Percentiles rank a stretch among this genome's conserved stretches.
Evolutionary conservation across 2,797 vertebrate species (phyloP).

Genomic region (Hybognathus amarus): DNA sequence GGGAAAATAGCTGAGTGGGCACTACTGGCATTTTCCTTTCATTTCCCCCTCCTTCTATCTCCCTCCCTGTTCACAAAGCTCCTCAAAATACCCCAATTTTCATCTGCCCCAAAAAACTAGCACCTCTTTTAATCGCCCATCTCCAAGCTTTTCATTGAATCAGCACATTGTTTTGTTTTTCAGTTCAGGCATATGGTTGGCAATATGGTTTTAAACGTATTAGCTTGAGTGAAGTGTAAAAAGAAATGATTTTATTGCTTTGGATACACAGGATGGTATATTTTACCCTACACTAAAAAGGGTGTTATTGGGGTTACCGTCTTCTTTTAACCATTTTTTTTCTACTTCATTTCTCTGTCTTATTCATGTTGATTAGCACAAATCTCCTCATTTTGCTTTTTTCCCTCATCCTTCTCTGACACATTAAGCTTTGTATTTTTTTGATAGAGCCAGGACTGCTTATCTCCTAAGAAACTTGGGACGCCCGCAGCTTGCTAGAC

Average conservation of each 20-base stretch:
- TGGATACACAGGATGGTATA: background rate
- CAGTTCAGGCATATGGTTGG: slow-evolving; percentile 56
- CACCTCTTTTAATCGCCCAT: slow-evolving; percentile 73
- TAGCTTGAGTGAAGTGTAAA: slow-evolving; percentile 52
- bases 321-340: slow-evolving; percentile 31
- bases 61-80: slow-evolving; percentile 66
- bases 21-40: slow-evolving; percentile 84
- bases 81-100: slow-evolving; percentile 81
- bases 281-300: slow-evolving; percentile 42
- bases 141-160: slow-evolving; percentile 69
- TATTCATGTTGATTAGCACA: slow-evolving; percentile 34
- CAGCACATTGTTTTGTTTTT: slow-evolving; percentile 67
- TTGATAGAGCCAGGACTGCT: slow-evolving; percentile 57
- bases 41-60: slow-evolving; percentile 71
- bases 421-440: slow-evolving; percentile 61
- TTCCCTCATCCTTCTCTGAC: slow-evolving; percentile 48
- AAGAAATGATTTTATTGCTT: slow-evolving; percentile 31
- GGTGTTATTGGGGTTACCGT: slow-evolving; percentile 45
- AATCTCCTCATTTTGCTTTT: slow-evolving; percentile 54
- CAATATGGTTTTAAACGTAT: slow-evolving; percentile 60
- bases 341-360: slow-evolving; percentile 19
- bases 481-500: slow-evolving; percentile 56
- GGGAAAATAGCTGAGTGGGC: slow-evolving; percentile 82
- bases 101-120: slow-evolving; percentile 75
- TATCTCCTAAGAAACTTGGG: slow-evolving; percentile 62